A percentile compares a stretch with the other conserved stretches of the same genome.
Conservation (phyloP, 2,113 vertebrate genomes). For the Platysternon megacephalum region DNA sequence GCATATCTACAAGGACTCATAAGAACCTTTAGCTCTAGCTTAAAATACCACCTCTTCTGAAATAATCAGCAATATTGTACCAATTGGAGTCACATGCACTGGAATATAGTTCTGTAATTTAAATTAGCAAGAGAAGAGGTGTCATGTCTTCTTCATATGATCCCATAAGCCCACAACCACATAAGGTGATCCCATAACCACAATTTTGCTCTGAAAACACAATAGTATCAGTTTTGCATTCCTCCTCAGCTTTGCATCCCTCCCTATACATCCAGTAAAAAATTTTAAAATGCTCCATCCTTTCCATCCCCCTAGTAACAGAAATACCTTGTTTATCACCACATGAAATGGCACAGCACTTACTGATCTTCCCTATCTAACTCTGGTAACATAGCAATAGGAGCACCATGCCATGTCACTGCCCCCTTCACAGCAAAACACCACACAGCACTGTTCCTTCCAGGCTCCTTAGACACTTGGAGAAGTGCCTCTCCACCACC, state of each 20-base stretch:
- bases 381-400: background rate
- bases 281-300: background rate
- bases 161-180: background rate
- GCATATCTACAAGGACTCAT: background rate
- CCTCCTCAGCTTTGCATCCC: background rate
- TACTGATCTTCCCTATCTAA: rapidly evolving
- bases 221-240: background rate
- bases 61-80: background rate
- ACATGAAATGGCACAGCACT: background rate
- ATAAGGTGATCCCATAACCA: background rate
- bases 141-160: background rate
- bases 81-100: background rate
- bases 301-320: background rate
- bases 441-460: slow-evolving; percentile 22
- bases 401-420: background rate
- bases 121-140: background rate
- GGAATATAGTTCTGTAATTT: rapidly evolving
- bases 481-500: slow-evolving; percentile 19
- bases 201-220: background rate
- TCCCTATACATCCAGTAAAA: background rate
- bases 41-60: background rate
- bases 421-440: slow-evolving; percentile 1
- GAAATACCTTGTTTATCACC: background rate
- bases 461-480: slow-evolving; percentile 32
- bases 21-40: background rate